Base-by-base conservation (phyloP, 2,888 invertebrate species). In the Cheilosia vernalis region DNA sequence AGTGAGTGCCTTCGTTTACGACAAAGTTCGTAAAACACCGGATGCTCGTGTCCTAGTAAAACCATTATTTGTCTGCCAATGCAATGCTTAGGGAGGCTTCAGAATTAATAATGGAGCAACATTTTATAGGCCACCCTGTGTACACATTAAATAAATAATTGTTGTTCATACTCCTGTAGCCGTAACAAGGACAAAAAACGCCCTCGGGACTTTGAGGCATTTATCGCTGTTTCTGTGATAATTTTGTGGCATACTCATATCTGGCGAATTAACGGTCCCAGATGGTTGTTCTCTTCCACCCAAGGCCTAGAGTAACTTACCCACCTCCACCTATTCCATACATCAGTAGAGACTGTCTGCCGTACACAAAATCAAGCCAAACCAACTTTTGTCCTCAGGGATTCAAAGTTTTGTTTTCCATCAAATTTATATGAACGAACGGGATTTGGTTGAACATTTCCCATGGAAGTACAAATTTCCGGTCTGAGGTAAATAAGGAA, bases 331-430 rank as follows among this genome's bases (percentile, higher is more conserved):
- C 7, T 15, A 1, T 9, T 30, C 2, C 30, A 30, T 30, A 4
- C 27, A 58, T 37, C 51, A 27, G 21, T 33, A 21, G 24, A n/a
- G 21, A 44, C 21, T 44, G 61, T 37, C 53, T 37, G 33, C 13
- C 1, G 53, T 47, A 47, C 10, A 60, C 19, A 19, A 61, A 72
- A 72, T 53, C 60, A 53, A 42, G 51, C 19, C 37, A 30, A 5
- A 42, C 30, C 61, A 53, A 72, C 53, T 72, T 72, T 61, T 44
- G 42, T 63, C 40, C 42, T 53, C 27, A 5, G 61, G 61, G 53
- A 61, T 61, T 53, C 19, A 30, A 30, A 30, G 51, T 30, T 51
- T 42, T 44, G 61, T 63, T 53, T 30, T 15, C 51, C 51, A 42
- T 53, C 21, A 21, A 44, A 53, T 21, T 21, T 61, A 10, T 40